Percentiles rank a stretch among this genome's conserved stretches.
Evolutionary conservation across 1,140 invertebrate species (phyloP).

Genomic region (Harpegnathos saltator): DNA sequence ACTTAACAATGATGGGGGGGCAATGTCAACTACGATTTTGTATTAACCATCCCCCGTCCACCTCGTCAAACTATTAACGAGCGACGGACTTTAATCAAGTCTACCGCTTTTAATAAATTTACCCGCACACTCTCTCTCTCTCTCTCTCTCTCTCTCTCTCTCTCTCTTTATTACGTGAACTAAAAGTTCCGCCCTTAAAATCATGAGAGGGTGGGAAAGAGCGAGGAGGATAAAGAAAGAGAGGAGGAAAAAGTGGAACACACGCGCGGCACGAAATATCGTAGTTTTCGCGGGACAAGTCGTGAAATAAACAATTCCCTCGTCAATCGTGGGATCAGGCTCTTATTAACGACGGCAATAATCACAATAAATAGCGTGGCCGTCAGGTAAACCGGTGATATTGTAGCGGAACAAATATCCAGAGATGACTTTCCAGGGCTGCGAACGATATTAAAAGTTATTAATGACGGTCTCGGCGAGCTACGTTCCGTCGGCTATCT

Average conservation of each 20-base stretch:
- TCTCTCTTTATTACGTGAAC: not conserved
- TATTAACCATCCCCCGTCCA: not conserved
- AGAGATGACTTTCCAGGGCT: slow-evolving; percentile 54
- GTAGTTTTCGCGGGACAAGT: not conserved
- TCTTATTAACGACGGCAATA: slow-evolving; percentile 46
- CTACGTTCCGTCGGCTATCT: slow-evolving; percentile 45
- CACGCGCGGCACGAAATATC: slow-evolving; percentile 6
- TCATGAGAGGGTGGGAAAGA: not conserved
- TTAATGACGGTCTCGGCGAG: slow-evolving; percentile 58
- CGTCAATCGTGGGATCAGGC: slow-evolving; percentile 19
- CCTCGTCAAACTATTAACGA: not conserved
- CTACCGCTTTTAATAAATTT: not conserved
- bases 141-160: too few species aligned
- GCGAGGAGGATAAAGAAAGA: not conserved
- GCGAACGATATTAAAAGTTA: slow-evolving; percentile 65
- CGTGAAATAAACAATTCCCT: slow-evolving; percentile 12
- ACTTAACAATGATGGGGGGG: too few species aligned
- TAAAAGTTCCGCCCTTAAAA: slow-evolving; percentile 1
- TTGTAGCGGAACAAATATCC: slow-evolving; percentile 56
- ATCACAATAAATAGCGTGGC: slow-evolving; percentile 40
- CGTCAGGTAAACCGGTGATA: slow-evolving; percentile 20
- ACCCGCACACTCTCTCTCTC: not conserved
- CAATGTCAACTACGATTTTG: not conserved
- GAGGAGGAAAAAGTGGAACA: too few species aligned
- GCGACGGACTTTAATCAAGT: not conserved